Base-by-base conservation (phyloP, 2,888 invertebrate genomes). In the Cistogaster globosa region DNA sequence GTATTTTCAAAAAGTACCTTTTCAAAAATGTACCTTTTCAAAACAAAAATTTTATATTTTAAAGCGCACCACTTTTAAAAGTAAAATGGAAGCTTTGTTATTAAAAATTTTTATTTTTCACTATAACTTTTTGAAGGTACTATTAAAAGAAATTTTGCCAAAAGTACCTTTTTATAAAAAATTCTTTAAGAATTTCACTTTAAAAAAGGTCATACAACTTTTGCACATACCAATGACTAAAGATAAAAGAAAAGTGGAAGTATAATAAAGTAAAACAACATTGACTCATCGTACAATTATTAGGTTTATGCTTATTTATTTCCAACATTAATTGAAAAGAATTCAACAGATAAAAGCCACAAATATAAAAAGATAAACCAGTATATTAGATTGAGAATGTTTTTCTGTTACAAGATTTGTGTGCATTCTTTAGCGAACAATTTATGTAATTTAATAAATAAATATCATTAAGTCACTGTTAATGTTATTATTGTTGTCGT, bases 371-470 rank as follows among this genome's bases (percentile, higher is more conserved):
- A 75, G 55, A 45, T 75, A 18, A 63, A 22, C 51, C 32, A 68
- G 53, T 22, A 51, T 5, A 32, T 8, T 26, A 18, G 18, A 57
- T 26, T 69, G 42, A 62, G 53, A 53, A 62, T 12, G 14, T 71
- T 8, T 62, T 2, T 62, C 42, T 32, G 45, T 45, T 57, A 36
- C 26, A 42, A 42, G 42, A 57, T 65, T 45, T 57, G 55, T 45
- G 32, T 45, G 57, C 65, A 67, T 76, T 76, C 75, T 48, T 48
- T 16, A 57, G 65, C 65, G 16, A 48, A 65, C 36, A 76, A 76
- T 65, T 65, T 8, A 48, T 48, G 53, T 76, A 76, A 76, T 76
- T 67, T 76, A 65, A 65, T 76, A 65, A 75, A 75, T 75, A 63
- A 53, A 18, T 53, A 18, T 53, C 51, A 53, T 53, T 18, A n/a